phyloP scores from a whole-genome alignment of 2,888 invertebrate species.

The Lepeophtheirus nordmannii region DNA sequence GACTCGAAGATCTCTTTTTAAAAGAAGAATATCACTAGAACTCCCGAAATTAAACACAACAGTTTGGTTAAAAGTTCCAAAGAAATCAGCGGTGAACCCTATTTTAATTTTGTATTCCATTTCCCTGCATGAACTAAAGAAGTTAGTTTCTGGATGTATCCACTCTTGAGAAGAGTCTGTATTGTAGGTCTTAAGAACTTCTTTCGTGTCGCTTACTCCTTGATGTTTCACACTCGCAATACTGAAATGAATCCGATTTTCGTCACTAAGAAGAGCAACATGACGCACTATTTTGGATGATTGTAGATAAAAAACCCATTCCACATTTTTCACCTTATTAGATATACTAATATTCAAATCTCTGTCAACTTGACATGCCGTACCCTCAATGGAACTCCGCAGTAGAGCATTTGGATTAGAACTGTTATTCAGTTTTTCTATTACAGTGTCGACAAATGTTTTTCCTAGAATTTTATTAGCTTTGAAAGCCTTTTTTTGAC shows the following conservation, averaged over 20 bases:
- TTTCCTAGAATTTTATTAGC: slow-evolving; percentile 36
- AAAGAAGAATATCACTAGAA: not conserved
- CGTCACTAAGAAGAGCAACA: slow-evolving; percentile 52
- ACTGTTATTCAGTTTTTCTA: not conserved
- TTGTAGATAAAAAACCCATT: slow-evolving; percentile 46
- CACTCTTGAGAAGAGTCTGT: slow-evolving; percentile 35
- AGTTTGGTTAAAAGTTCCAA: slow-evolving; percentile 60
- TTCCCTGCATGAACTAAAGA: slow-evolving; percentile 11
- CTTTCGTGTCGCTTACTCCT: not conserved
- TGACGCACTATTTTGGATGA: slow-evolving; percentile 43
- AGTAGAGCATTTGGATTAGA: not conserved
- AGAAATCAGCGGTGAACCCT: slow-evolving; percentile 51
- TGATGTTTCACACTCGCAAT: slow-evolving; percentile 37
- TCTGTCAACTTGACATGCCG: slow-evolving; percentile 30
- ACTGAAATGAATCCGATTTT: slow-evolving; percentile 50
- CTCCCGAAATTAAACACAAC: slow-evolving; percentile 56
- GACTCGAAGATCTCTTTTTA: slow-evolving; percentile 46
- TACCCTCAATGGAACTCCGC: not conserved
- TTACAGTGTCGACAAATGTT: slow-evolving; percentile 18
- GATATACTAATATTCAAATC: slow-evolving; percentile 46
- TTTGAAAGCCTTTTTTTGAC: slow-evolving; percentile 17
- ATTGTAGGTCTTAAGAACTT: slow-evolving; percentile 30
- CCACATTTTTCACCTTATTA: slow-evolving; percentile 45
- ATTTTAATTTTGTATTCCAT: slow-evolving; percentile 38
- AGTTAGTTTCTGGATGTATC: slow-evolving; percentile 34